phyloP scores from a whole-genome alignment of 1,140 invertebrate species.

The Drosophila littoralis region DNA sequence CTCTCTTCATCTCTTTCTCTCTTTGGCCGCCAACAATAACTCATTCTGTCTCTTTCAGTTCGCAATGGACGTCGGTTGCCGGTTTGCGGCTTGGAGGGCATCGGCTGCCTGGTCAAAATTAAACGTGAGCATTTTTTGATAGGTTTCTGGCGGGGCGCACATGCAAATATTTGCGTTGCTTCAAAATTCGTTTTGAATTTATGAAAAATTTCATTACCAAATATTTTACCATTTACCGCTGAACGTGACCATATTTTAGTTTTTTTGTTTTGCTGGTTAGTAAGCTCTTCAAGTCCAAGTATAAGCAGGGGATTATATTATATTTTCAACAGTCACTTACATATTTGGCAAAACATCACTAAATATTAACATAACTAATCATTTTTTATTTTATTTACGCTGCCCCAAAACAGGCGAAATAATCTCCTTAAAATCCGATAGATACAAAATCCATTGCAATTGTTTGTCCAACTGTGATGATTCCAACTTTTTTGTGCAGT shows the following conservation, averaged over 20 bases:
- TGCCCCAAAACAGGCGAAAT: conserved; percentile 77
- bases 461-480: conserved; percentile 88
- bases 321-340: neutral
- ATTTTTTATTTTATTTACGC: neutral
- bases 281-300: too few relatives aligned
- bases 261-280: neutral
- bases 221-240: conserved; percentile 35
- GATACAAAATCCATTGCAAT: conserved; percentile 86
- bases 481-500: conserved; percentile 86
- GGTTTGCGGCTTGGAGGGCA: conserved; percentile 86
- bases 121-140: conserved; percentile 85
- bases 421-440: conserved; percentile 84
- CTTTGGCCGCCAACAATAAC: neutral
- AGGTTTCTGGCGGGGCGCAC: conserved; percentile 17
- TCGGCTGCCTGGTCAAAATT: conserved; percentile 86
- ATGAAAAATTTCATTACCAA: conserved; percentile 44
- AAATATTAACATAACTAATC: neutral
- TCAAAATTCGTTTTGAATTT: conserved; percentile 55
- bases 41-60: conserved; percentile 65
- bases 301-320: neutral
- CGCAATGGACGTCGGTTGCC: conserved; percentile 83
- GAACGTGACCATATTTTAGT: conserved; percentile 61
- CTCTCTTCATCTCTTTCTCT: neutral
- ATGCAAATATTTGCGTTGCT: conserved; percentile 69
- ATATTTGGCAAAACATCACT: neutral